Evolutionary conservation across 2,113 vertebrate species (phyloP).

Genomic region (Ellobius talpinus): DNA sequence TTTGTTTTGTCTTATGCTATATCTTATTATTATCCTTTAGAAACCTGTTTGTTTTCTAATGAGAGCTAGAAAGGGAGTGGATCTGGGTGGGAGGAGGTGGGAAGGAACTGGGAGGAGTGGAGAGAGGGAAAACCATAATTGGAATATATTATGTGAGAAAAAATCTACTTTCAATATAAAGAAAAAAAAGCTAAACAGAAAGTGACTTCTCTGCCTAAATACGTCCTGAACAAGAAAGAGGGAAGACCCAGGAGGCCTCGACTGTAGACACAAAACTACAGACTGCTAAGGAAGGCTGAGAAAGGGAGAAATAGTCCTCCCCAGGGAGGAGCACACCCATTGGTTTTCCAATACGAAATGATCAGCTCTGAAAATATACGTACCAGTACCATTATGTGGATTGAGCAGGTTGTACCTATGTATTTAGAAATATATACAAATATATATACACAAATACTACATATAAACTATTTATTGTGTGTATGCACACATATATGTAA

Average conservation of each 20-base stretch:
- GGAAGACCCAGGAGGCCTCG: not conserved
- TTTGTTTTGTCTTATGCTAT: not conserved
- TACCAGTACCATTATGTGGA: not conserved
- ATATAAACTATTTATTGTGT: not conserved
- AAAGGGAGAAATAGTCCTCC: not conserved
- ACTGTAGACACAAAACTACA: not conserved
- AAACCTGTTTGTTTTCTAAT: not conserved
- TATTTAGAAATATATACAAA: not conserved
- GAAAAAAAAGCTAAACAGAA: not conserved
- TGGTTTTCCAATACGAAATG: not conserved
- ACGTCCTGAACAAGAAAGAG: not conserved
- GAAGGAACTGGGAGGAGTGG: not conserved
- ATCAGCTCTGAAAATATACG: not conserved
- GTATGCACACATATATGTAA: not conserved
- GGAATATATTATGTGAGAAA: not conserved
- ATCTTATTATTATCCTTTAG: not conserved
- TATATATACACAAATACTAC: not conserved
- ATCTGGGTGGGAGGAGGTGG: not conserved
- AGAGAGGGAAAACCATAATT: not conserved
- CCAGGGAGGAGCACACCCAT: rapidly evolving
- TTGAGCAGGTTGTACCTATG: not conserved
- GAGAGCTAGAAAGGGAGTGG: not conserved
- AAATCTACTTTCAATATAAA: not conserved
- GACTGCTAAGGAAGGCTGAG: not conserved
- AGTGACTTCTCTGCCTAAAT: not conserved